phyloP scores from a whole-genome alignment of 2,888 invertebrate genomes.

The Drosophila prolongata region DNA sequence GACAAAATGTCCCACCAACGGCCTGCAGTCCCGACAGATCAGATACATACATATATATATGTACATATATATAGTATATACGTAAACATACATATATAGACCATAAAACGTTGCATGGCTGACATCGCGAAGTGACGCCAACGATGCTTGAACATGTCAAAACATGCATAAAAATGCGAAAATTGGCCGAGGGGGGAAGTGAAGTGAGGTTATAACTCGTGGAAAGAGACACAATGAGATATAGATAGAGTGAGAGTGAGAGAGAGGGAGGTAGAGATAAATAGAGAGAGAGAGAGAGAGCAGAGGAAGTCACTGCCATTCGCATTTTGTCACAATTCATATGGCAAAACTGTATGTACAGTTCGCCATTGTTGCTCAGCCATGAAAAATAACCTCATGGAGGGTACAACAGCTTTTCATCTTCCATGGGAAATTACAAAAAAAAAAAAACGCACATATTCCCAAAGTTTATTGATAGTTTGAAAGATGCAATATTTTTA shows the following conservation, averaged over 20 bases:
- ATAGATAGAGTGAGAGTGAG: conserved; percentile 2
- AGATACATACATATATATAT: not conserved
- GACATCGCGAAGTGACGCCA: conserved; percentile 65
- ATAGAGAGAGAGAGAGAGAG: not conserved
- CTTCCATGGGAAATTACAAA: not conserved
- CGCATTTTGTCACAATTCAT: conserved; percentile 20
- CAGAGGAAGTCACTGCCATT: conserved; percentile 8
- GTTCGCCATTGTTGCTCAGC: conserved; percentile 14
- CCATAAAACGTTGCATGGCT: conserved; percentile 64
- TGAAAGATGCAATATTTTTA: not conserved
- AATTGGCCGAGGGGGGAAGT: conserved; percentile 17
- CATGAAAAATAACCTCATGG: conserved; percentile 5
- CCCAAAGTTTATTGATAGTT: conserved; percentile 2
- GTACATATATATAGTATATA: not conserved
- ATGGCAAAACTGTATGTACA: conserved; percentile 15
- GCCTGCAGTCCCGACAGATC: conserved; percentile 35
- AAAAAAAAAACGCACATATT: not conserved
- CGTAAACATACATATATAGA: conserved; percentile 8
- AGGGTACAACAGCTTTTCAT: not conserved
- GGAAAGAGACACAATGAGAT: conserved; percentile 1
- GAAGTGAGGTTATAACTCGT: conserved; percentile 11
- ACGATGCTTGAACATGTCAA: conserved; percentile 65
- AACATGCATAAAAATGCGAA: conserved; percentile 64
- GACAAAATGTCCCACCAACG: conserved; percentile 17
- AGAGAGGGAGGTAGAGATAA: not conserved